These are phyloP conservation scores for Taphrorychus bicolor DNA, from an alignment of 2,888 invertebrate genomes.

Conservation along the genomic window DNA sequence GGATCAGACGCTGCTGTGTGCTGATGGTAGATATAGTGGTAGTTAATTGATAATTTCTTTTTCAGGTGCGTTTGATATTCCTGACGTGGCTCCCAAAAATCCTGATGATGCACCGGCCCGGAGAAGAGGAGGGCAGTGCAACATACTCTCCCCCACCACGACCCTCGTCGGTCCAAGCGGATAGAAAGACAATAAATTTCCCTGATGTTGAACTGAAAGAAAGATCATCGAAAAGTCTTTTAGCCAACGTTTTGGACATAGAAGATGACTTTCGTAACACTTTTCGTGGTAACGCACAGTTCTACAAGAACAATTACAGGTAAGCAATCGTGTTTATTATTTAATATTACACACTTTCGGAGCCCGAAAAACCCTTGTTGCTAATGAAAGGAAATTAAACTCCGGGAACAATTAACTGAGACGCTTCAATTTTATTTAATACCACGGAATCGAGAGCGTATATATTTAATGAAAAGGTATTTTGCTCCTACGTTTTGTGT, in stretches of 20 bases:
- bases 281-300: conserved; percentile 70
- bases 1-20: no score
- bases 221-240: conserved; percentile 89
- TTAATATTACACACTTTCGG: not conserved
- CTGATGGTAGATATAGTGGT: no score
- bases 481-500: not conserved
- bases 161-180: conserved; percentile 60
- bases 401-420: not conserved
- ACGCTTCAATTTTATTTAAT: not conserved
- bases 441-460: not conserved
- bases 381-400: not conserved
- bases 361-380: not conserved
- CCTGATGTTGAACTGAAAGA: conserved; percentile 76
- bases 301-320: conserved; percentile 81
- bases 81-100: conserved; percentile 98
- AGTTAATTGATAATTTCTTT: conserved; percentile 6
- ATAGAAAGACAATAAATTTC: conserved; percentile 58
- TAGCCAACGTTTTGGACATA: conserved; percentile 95
- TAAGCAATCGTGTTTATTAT: conserved; percentile 52
- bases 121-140: conserved; percentile 42
- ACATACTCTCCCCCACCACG: conserved; percentile 65
- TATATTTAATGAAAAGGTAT: conserved; percentile 2
- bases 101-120: conserved; percentile 88
- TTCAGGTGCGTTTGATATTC: conserved; percentile 88
- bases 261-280: conserved; percentile 92